Conservation (phyloP, 2,113 vertebrate species). For the Saguinus midas region DNA sequence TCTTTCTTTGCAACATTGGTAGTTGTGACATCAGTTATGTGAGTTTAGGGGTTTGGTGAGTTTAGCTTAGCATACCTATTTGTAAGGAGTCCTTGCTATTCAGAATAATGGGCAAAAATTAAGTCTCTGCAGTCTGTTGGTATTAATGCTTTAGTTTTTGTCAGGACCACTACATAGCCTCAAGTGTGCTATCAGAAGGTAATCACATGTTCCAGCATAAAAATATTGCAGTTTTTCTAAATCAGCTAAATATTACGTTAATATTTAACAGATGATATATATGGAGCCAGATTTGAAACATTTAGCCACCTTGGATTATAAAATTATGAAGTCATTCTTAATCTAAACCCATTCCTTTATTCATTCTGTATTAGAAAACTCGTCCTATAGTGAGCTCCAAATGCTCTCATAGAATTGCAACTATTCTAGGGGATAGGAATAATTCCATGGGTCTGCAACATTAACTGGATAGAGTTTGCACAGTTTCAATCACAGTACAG, state of each 20-base stretch:
- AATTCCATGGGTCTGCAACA: background rate
- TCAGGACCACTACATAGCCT: background rate
- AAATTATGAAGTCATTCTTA: background rate
- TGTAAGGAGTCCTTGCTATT: background rate
- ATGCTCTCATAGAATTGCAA: background rate
- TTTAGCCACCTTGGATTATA: background rate
- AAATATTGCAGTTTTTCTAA: background rate
- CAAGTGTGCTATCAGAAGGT: background rate
- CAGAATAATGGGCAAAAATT: background rate
- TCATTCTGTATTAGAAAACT: background rate
- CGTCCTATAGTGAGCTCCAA: background rate
- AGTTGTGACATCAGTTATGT: background rate
- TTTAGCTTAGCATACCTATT: background rate
- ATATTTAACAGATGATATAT: background rate
- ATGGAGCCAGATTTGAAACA: background rate
- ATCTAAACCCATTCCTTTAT: background rate
- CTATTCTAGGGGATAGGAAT: background rate
- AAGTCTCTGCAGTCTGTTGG: fast-evolving
- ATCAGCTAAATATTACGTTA: background rate
- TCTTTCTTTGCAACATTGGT: background rate
- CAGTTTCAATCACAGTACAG: background rate
- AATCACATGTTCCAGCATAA: background rate
- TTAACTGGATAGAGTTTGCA: background rate
- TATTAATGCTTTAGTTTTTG: background rate
- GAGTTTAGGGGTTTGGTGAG: background rate